Evolutionary conservation across 2,113 vertebrate species (phyloP), one percentile per base, ranked within the genome.

Genomic region (Isichthys henryi): DNA sequence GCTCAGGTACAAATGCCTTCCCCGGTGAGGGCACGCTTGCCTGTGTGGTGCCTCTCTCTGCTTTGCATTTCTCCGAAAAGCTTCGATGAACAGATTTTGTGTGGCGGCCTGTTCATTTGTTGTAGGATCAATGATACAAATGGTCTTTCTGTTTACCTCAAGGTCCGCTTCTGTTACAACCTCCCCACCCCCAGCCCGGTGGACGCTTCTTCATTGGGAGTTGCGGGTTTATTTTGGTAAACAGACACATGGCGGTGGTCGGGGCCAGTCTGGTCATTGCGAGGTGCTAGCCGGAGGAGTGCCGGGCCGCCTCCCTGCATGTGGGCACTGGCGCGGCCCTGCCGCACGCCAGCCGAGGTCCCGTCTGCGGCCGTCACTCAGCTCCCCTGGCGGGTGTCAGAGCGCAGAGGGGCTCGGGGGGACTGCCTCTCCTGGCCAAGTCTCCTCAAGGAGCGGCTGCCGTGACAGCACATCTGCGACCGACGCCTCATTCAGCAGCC

Each of bases 391-490:
- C 66, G 50, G 48, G 86, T 90, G 89, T 90, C 89, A 46, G 27
- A 27, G 56, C 45, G 27, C 43, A 87, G 89, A 8, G 84, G 84
- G 89, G 17, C 48, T 43, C 35, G 49, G 45, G 66, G 66, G 82
- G 19, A 11, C 58, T 50, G 89, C 48, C 23, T 70, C 62, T 80
- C 85, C 31, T 9, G 21, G 89, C 89, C 89, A 90, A 90, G 62
- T 70, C 86, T 87, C 48, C 84, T 87, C 85, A 87, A 90, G 62
- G 45, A 77, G 43, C 17, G 21, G 11, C 58, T 39, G 35, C 19
- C 8, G 46, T 88, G 86, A 87, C 89, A 90, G 89, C 89, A 45
- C 89, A 86, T 49, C 84, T 90, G 89, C 58, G 70, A 48, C 48
- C 31, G 27, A 6, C 45, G 9, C 39, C 88, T 53, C 74, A 1